Percentiles rank a stretch among this genome's conserved stretches.
Evolutionary conservation across 2,113 vertebrate genomes (phyloP).

Genomic region (Motacilla alba): DNA sequence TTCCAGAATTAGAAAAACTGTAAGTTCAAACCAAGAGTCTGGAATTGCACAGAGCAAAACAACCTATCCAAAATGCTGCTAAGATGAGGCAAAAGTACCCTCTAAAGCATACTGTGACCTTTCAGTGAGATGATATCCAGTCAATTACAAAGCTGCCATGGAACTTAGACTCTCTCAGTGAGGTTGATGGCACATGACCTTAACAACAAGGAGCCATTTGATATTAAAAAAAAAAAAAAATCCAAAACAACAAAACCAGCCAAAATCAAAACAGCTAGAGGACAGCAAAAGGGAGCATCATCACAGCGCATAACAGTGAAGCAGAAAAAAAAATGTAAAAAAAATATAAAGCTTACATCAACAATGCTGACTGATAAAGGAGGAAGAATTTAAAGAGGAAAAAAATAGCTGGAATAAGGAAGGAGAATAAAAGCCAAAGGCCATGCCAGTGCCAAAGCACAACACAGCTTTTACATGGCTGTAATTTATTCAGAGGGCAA

Average conservation of each 20-base stretch:
- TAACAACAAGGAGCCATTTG: background rate
- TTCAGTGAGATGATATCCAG: background rate
- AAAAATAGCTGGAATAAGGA: background rate
- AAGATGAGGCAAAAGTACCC: background rate
- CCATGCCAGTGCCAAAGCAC: background rate
- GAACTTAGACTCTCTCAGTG: background rate
- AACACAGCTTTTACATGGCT: background rate
- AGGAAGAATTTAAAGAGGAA: background rate
- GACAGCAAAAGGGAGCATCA: background rate
- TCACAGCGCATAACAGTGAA: background rate
- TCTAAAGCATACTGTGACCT: slow-evolving; percentile 6
- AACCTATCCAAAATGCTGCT: background rate
- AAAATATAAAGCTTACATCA: background rate
- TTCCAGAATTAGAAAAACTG: background rate
- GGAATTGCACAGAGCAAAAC: background rate
- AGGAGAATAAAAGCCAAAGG: background rate
- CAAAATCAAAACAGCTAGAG: background rate
- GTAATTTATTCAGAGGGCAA: background rate
- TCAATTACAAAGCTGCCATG: background rate
- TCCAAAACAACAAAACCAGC: background rate
- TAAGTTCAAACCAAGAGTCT: background rate
- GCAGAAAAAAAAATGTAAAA: background rate
- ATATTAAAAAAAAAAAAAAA: background rate
- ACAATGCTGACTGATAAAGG: background rate
- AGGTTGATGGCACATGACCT: background rate